Percentiles rank a stretch among this genome's conserved stretches.
phyloP scores from a whole-genome alignment of 2,113 vertebrate species.

The Struthio camelus region DNA sequence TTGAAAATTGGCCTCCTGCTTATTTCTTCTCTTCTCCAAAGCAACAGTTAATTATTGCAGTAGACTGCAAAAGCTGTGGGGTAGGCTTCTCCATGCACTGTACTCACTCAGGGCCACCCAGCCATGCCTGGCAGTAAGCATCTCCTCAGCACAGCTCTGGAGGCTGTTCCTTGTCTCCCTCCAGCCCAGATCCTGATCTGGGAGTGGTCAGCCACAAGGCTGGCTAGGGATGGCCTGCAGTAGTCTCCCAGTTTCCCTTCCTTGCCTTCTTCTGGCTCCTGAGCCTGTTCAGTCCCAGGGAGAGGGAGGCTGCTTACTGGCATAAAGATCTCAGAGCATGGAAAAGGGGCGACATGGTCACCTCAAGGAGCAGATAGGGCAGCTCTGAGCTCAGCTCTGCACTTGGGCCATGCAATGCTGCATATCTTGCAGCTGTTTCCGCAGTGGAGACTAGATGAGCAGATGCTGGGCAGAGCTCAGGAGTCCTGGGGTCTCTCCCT shows the following conservation, averaged over 20 bases:
- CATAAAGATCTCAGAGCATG: background rate
- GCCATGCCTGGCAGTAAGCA: background rate
- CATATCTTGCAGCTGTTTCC: background rate
- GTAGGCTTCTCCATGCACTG: background rate
- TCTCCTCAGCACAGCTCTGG: background rate
- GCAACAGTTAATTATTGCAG: background rate
- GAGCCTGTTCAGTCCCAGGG: background rate
- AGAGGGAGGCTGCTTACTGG: background rate
- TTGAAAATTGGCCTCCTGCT: constrained; percentile 50
- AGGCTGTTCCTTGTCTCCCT: background rate
- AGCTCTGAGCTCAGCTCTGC: background rate
- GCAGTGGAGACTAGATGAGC: background rate
- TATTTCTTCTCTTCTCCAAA: constrained; percentile 19
- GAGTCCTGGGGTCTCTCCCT: background rate
- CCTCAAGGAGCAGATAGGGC: background rate
- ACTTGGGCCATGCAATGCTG: too few species aligned
- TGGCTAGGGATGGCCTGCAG: background rate
- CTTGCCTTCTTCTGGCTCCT: background rate
- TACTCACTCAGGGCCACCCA: background rate
- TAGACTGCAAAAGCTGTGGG: background rate
- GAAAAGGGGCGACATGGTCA: background rate
- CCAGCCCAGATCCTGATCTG: background rate
- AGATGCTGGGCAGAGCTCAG: background rate
- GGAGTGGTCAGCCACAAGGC: background rate
- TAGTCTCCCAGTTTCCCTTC: background rate